phyloP scores from a whole-genome alignment of 2,888 invertebrate genomes.

The Pristionchus japonicus region DNA sequence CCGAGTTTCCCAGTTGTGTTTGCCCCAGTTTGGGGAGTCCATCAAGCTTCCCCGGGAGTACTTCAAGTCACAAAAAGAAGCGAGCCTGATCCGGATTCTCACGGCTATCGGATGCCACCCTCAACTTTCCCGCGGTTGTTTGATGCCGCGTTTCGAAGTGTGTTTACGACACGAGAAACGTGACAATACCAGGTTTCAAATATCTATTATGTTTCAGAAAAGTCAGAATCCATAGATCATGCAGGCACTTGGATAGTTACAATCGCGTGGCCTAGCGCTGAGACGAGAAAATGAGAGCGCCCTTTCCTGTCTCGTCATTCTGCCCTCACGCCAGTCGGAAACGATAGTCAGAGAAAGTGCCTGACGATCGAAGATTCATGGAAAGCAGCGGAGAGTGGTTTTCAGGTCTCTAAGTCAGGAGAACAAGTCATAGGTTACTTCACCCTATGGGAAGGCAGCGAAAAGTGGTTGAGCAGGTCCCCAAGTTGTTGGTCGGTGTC shows the following conservation, averaged over 20 bases:
- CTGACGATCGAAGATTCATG: not conserved
- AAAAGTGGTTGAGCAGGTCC: too few species aligned
- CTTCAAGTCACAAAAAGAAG: not conserved
- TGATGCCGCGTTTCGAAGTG: not conserved
- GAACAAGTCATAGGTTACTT: too few species aligned
- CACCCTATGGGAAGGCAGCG: too few species aligned
- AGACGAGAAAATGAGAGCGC: not conserved
- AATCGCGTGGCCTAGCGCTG: not conserved
- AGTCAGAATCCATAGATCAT: not conserved
- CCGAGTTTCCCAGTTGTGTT: not conserved
- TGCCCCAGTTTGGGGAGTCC: not conserved
- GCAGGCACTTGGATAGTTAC: not conserved
- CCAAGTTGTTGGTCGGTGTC: too few species aligned
- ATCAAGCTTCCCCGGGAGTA: not conserved
- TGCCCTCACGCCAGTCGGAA: not conserved
- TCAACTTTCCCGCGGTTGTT: constrained; percentile 3
- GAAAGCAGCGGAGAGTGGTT: not conserved
- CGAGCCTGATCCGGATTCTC: not conserved
- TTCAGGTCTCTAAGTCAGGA: too few species aligned
- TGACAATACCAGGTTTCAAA: not conserved
- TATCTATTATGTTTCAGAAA: not conserved
- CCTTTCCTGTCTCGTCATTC: not conserved
- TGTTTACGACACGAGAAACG: not conserved
- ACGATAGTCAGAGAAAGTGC: not conserved
- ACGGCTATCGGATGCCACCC: not conserved